These are phyloP conservation scores for Salpingus planirostris DNA, from an alignment of 2,888 invertebrate genomes.

Conservation along the genomic window DNA sequence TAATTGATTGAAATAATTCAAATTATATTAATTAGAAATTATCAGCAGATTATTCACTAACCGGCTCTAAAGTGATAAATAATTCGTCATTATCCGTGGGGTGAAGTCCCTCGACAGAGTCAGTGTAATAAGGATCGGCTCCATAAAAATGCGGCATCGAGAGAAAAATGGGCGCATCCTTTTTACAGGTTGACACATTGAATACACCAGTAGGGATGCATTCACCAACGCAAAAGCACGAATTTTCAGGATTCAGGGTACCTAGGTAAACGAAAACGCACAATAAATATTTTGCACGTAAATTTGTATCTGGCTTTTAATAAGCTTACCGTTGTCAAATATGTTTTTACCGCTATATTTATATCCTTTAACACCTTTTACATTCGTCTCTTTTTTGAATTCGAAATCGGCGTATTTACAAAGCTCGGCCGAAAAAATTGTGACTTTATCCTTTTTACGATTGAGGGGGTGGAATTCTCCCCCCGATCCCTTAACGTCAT, in stretches of 20 bases:
- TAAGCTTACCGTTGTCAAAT: conserved; percentile 57
- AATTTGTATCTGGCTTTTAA: background rate
- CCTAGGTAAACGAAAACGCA: conserved; percentile 38
- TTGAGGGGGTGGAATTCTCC: conserved; percentile 74
- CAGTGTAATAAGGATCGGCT: conserved; percentile 56
- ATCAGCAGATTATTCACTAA: conserved; percentile 39
- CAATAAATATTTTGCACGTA: background rate
- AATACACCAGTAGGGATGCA: conserved; percentile 65
- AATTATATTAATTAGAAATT: too few relatives aligned
- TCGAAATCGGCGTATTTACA: conserved; percentile 60
- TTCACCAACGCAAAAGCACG: conserved; percentile 64
- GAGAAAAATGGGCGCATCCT: conserved; percentile 69
- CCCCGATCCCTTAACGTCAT: conserved; percentile 60
- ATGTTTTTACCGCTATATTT: conserved; percentile 56
- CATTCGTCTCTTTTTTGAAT: conserved; percentile 48
- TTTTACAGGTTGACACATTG: conserved; percentile 66
- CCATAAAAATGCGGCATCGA: conserved; percentile 75
- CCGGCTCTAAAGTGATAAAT: conserved; percentile 65
- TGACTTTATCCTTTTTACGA: conserved; percentile 48
- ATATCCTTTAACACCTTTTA: conserved; percentile 55
- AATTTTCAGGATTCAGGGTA: conserved; percentile 48
- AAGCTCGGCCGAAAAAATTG: conserved; percentile 64
- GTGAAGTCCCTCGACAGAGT: conserved; percentile 55
- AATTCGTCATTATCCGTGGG: conserved; percentile 65
- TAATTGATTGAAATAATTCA: background rate